These are phyloP conservation scores for Electrophaes corylata DNA, from an alignment of 2,888 invertebrate genomes.

Conservation along the genomic window DNA sequence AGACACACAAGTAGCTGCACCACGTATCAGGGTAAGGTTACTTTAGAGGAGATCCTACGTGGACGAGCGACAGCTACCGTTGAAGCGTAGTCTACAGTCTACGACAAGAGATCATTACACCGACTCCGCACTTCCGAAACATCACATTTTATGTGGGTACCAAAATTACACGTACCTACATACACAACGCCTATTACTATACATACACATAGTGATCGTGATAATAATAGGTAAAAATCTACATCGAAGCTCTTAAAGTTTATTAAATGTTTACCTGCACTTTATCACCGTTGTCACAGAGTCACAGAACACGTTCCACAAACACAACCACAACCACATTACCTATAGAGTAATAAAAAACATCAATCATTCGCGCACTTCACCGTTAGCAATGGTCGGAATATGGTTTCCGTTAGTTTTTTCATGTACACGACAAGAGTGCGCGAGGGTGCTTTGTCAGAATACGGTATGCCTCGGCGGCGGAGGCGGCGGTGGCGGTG, in stretches of 20 bases:
- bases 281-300: slow-evolving; percentile 64
- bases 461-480: slow-evolving; percentile 57
- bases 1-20: slow-evolving; percentile 53
- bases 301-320: slow-evolving; percentile 55
- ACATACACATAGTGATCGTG: slow-evolving; percentile 41
- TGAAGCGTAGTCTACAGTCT: slow-evolving; percentile 63
- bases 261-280: slow-evolving; percentile 67
- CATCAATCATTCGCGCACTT: slow-evolving; percentile 57
- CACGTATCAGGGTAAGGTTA: slow-evolving; percentile 60
- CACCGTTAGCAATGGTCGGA: slow-evolving; percentile 68
- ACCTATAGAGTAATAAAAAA: slow-evolving; percentile 42
- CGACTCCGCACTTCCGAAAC: slow-evolving; percentile 19
- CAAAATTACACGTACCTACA: slow-evolving; percentile 31
- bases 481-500: slow-evolving; percentile 52
- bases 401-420: slow-evolving; percentile 74
- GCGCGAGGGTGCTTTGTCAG: slow-evolving; percentile 63
- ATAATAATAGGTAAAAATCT: slow-evolving; percentile 62
- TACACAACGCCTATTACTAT: slow-evolving; percentile 42
- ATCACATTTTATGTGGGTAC: slow-evolving; percentile 29
- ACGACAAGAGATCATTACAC: slow-evolving; percentile 46
- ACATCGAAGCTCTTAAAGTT: slow-evolving; percentile 74
- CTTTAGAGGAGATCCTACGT: slow-evolving; percentile 62
- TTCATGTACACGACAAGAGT: slow-evolving; percentile 69
- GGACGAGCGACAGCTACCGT: slow-evolving; percentile 67
- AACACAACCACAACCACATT: slow-evolving; percentile 48